phyloP scores from a whole-genome alignment of 2,113 vertebrate species.

The Thryonomys swinderianus region DNA sequence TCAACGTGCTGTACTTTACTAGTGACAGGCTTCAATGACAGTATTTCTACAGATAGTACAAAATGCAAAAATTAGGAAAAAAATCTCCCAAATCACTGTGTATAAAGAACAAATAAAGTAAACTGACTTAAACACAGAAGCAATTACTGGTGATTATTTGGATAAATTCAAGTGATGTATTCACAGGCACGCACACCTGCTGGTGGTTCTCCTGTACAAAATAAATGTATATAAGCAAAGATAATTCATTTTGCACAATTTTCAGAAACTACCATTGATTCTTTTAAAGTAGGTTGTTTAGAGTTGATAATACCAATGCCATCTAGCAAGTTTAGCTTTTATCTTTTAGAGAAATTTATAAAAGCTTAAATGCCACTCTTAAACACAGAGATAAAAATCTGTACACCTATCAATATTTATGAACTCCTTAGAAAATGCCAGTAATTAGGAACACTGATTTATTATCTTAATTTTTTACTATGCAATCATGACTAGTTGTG shows the following conservation, averaged over 20 bases:
- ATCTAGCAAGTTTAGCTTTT: not conserved
- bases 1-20: not conserved
- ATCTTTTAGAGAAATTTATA: not conserved
- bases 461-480: not conserved
- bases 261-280: constrained; percentile 58
- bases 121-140: not conserved
- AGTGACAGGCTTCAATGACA: not conserved
- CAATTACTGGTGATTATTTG: constrained; percentile 10
- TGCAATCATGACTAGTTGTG: not conserved
- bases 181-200: not conserved
- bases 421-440: not conserved
- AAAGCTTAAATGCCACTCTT: not conserved
- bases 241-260: not conserved
- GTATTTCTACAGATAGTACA: not conserved
- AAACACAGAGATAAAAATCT: not conserved
- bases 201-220: not conserved
- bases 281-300: not conserved
- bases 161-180: constrained; percentile 1
- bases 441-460: not conserved
- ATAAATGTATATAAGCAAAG: not conserved
- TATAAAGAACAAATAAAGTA: not conserved
- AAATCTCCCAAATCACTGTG: not conserved
- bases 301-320: constrained; percentile 19
- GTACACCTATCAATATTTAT: not conserved
- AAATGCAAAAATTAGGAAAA: not conserved